A percentile compares a stretch with the other conserved stretches of the same genome.
phyloP scores from a whole-genome alignment of 2,113 vertebrate genomes.

The Chiloscyllium plagiosum region DNA sequence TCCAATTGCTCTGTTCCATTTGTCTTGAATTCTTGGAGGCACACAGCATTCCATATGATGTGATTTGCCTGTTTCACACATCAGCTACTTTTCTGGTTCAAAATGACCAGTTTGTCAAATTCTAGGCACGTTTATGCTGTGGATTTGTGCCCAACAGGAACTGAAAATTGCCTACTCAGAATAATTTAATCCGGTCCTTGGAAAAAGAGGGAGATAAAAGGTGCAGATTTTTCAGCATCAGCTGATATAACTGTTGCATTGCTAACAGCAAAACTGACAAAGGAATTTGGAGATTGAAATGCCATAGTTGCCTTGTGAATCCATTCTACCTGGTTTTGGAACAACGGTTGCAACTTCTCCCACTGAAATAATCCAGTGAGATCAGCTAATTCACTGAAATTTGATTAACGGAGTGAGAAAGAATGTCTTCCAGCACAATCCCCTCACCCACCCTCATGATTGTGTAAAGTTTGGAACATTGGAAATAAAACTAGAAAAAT shows the following conservation, averaged over 20 bases:
- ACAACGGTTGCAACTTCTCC: not conserved
- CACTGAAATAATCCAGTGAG: not conserved
- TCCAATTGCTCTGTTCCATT: not conserved
- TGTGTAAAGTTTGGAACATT: not conserved
- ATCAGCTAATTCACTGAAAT: not conserved
- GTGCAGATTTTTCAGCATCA: not conserved
- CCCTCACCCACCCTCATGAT: too few species aligned
- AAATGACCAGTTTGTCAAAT: not conserved
- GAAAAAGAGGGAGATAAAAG: not conserved
- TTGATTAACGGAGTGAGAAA: not conserved
- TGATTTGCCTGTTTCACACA: not conserved
- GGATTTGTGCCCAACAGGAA: not conserved
- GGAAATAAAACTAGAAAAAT: not conserved
- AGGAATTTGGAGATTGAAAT: not conserved
- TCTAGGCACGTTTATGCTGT: not conserved
- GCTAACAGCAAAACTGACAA: not conserved
- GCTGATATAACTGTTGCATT: not conserved
- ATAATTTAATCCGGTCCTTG: not conserved
- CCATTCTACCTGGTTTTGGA: not conserved
- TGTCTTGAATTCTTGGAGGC: not conserved
- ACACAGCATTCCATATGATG: not conserved
- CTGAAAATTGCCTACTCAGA: not conserved
- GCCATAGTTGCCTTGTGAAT: not conserved
- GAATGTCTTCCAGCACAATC: not conserved
- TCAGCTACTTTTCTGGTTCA: not conserved